These are phyloP conservation scores for Cheilosia pagana DNA, from an alignment of 2,888 invertebrate species.

Conservation along the genomic window DNA sequence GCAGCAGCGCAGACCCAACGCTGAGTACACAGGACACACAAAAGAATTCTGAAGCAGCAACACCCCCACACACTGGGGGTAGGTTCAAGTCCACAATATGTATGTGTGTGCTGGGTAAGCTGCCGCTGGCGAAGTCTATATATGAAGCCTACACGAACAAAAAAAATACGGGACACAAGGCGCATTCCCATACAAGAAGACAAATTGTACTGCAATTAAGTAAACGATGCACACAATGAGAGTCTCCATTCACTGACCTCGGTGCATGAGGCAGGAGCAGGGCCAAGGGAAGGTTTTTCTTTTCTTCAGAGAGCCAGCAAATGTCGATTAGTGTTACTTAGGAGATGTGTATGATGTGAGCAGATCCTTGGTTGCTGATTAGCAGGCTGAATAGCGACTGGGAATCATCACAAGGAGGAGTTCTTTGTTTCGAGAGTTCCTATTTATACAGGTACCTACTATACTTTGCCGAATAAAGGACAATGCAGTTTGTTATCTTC, in stretches of 20 bases:
- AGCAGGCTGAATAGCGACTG: background rate
- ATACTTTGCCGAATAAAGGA: background rate
- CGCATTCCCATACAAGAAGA: constrained; percentile 37
- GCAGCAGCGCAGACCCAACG: constrained; percentile 55
- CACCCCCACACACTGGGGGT: constrained; percentile 1
- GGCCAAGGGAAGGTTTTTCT: constrained; percentile 44
- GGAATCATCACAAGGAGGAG: background rate
- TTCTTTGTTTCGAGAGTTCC: background rate
- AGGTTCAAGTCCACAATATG: constrained; percentile 52
- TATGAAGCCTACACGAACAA: constrained; percentile 21
- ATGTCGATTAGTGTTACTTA: constrained; percentile 62
- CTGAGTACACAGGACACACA: constrained; percentile 26
- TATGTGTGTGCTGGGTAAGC: constrained; percentile 47
- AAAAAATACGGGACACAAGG: constrained; percentile 33
- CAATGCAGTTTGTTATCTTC: background rate
- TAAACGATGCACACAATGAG: constrained; percentile 71
- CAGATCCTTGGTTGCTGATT: constrained; percentile 26
- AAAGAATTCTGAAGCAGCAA: constrained; percentile 47
- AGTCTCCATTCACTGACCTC: constrained; percentile 57
- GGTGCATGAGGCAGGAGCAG: constrained; percentile 53
- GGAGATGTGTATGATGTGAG: constrained; percentile 28
- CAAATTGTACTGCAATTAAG: constrained; percentile 73
- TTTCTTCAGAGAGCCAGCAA: constrained; percentile 42
- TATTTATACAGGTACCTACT: background rate
- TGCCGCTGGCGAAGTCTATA: constrained; percentile 52